These are phyloP conservation scores for Paradisaea rubra DNA, from an alignment of 2,113 vertebrate genomes.

Conservation along the genomic window DNA sequence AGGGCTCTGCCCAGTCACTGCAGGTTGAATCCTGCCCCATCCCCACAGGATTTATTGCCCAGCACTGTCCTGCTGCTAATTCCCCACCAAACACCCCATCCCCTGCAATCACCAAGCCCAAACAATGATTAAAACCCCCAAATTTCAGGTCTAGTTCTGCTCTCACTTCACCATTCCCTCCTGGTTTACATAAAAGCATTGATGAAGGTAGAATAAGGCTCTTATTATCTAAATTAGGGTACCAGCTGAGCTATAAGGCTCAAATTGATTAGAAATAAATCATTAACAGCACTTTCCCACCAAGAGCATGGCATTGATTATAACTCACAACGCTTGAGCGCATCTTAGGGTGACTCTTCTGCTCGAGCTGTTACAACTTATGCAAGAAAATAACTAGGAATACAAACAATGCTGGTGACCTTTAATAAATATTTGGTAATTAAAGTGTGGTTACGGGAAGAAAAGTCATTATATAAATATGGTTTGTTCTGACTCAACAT, in stretches of 20 bases:
- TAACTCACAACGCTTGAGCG: background rate
- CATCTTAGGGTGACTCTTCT: background rate
- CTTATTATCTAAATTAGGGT: background rate
- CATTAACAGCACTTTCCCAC: background rate
- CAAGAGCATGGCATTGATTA: background rate
- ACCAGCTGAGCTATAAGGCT: background rate
- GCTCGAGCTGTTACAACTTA: background rate
- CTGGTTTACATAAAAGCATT: background rate
- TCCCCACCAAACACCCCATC: background rate
- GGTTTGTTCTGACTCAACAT: slow-evolving; percentile 17
- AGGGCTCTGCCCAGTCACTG: background rate
- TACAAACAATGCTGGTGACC: slow-evolving; percentile 33
- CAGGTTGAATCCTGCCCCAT: background rate
- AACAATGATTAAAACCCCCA: background rate
- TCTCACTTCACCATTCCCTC: background rate
- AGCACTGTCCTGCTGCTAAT: background rate
- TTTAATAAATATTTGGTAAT: slow-evolving; percentile 46
- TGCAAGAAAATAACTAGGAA: background rate
- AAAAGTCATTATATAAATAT: background rate
- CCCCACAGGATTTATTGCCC: background rate
- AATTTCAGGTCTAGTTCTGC: background rate
- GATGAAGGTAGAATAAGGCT: background rate
- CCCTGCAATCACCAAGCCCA: background rate
- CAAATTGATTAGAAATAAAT: background rate
- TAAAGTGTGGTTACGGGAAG: slow-evolving; percentile 23